Percentiles rank a stretch among this genome's conserved stretches.
These are phyloP conservation scores for Coccyzus lansbergi DNA, from an alignment of 2,797 vertebrate genomes.

Conservation along the genomic window DNA sequence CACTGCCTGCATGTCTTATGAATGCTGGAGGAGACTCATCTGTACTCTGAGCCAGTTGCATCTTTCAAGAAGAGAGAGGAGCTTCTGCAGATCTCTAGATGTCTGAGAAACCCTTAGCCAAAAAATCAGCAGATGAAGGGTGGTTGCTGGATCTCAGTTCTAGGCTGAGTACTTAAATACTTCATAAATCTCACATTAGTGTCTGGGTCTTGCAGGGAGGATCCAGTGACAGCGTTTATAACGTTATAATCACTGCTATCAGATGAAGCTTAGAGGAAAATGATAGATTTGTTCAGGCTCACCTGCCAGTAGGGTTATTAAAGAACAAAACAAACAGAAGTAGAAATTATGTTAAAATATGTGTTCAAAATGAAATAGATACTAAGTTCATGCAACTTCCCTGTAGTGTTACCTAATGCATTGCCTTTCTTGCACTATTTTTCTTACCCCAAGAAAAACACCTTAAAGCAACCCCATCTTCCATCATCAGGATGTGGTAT, in stretches of 20 bases:
- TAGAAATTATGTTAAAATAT: background rate
- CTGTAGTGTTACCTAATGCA: background rate
- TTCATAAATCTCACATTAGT: conserved; percentile 54
- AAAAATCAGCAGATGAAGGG: background rate
- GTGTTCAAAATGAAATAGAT: background rate
- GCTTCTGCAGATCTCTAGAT: background rate
- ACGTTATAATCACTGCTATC: conserved; percentile 23
- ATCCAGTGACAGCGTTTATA: conserved; percentile 13
- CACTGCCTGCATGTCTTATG: background rate
- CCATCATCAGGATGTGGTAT: background rate
- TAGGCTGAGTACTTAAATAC: background rate
- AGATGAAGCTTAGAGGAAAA: background rate
- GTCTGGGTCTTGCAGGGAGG: conserved; percentile 27
- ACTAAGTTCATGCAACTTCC: background rate
- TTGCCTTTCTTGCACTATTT: background rate
- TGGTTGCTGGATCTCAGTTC: background rate
- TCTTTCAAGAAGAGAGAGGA: background rate
- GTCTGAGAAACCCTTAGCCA: background rate
- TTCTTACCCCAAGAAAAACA: background rate
- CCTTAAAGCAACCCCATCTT: background rate
- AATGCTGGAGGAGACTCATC: background rate
- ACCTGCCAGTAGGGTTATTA: background rate
- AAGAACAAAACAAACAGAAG: conserved; percentile 12
- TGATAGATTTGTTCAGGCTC: background rate
- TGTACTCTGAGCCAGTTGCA: background rate